phyloP scores from a whole-genome alignment of 2,888 invertebrate species.

The Drosophila melanosoma region DNA sequence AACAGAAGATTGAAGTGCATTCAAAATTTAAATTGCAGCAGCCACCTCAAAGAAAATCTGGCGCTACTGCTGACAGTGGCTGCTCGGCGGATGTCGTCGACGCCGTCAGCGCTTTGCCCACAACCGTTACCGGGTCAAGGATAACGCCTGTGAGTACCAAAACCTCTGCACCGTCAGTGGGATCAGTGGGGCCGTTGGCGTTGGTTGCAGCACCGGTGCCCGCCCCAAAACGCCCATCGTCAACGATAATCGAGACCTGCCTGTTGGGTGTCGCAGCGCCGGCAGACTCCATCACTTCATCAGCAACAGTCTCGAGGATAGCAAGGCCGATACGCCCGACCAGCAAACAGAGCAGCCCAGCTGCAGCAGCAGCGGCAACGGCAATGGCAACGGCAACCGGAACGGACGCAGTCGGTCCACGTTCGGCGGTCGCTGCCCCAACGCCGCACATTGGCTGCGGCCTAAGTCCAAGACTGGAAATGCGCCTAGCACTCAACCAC shows the following conservation, averaged over 20 bases:
- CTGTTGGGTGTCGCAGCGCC: conserved; percentile 81
- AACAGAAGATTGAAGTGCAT: too few species aligned
- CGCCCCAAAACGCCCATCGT: conserved; percentile 78
- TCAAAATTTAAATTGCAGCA: conserved; percentile 39
- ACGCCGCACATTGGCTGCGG: conserved; percentile 82
- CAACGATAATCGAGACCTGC: conserved; percentile 85
- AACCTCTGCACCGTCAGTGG: conserved; percentile 51
- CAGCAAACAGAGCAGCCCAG: conserved; percentile 47
- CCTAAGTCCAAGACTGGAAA: conserved; percentile 89
- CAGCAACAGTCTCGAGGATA: conserved; percentile 84
- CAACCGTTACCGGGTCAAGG: conserved; percentile 73
- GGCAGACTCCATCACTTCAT: conserved; percentile 81
- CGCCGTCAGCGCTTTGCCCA: conserved; percentile 83
- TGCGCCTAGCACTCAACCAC: conserved; percentile 87
- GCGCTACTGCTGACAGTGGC: conserved; percentile 86
- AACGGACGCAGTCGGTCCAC: conserved; percentile 58
- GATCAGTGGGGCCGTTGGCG: conserved; percentile 9
- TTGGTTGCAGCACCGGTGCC: conserved; percentile 38
- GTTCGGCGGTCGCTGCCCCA: conserved; percentile 67
- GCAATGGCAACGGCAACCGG: background rate
- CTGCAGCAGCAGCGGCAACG: conserved; percentile 37
- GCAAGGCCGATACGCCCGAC: conserved; percentile 63
- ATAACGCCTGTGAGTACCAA: conserved; percentile 64
- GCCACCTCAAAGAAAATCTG: conserved; percentile 82
- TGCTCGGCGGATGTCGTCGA: conserved; percentile 83